These are phyloP conservation scores for Parazoanthus atlanticus DNA, from an alignment of 92 coral and sea anemone species.

Conservation along the genomic window DNA sequence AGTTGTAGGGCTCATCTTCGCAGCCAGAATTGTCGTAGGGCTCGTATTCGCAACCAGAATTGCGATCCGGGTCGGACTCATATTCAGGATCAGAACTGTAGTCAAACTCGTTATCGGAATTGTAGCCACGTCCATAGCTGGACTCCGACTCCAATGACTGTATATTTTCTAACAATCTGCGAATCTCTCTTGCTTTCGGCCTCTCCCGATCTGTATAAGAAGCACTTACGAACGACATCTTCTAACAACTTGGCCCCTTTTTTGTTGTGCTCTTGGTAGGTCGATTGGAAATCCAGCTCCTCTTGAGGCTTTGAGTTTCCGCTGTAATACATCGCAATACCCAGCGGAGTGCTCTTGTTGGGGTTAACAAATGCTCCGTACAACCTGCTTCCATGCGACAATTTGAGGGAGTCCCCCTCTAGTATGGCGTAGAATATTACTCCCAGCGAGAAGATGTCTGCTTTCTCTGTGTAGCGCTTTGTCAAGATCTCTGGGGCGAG, in stretches of 20 bases:
- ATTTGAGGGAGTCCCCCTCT: constrained; percentile 19
- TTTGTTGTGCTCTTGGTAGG: background rate
- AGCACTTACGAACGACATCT: background rate
- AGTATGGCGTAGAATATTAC: constrained; percentile 50
- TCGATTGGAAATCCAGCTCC: background rate
- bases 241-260: background rate
- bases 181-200: constrained; percentile 22
- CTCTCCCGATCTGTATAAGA: background rate
- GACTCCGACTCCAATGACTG: background rate
- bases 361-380: constrained; percentile 44
- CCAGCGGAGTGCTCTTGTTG: constrained; percentile 25
- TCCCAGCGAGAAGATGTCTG: constrained; percentile 56
- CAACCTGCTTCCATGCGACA: background rate
- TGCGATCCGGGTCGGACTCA: too few species aligned
- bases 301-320: constrained; percentile 12
- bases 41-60: too few species aligned
- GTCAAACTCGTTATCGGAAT: too few species aligned
- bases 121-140: too few species aligned
- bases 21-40: too few species aligned
- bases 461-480: constrained; percentile 52
- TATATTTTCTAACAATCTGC: too few species aligned
- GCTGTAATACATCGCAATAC: constrained; percentile 37
- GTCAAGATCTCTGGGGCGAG: constrained; percentile 52
- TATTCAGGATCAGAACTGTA: too few species aligned
- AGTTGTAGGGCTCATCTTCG: too few species aligned